A percentile compares a stretch with the other conserved stretches of the same genome.
Evolutionary conservation across 2,888 invertebrate genomes (phyloP).

Genomic region (Mythimna ferrago): DNA sequence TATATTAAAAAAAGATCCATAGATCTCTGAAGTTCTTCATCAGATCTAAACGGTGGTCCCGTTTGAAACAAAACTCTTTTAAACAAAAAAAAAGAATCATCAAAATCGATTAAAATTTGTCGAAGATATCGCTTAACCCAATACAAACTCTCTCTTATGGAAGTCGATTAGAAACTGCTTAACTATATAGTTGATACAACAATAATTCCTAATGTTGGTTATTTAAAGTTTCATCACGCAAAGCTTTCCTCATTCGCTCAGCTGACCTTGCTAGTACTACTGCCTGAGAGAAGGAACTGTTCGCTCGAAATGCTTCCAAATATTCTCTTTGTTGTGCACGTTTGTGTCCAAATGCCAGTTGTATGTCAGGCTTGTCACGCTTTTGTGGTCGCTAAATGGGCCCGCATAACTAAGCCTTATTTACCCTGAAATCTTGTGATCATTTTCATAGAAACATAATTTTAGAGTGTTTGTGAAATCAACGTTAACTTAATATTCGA

Average conservation of each 20-base stretch:
- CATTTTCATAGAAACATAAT: constrained; percentile 66
- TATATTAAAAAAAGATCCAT: no score
- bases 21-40: no score
- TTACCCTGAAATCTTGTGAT: constrained; percentile 67
- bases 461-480: constrained; percentile 62
- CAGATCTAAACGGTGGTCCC: no score
- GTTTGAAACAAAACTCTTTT: no score
- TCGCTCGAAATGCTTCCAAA: constrained; percentile 74
- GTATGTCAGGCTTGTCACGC: constrained; percentile 78
- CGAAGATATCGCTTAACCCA: no score
- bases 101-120: no score
- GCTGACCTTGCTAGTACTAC: constrained; percentile 73
- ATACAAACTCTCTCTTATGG: no score
- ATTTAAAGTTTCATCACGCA: constrained; percentile 50
- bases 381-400: constrained; percentile 61
- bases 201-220: constrained; percentile 25
- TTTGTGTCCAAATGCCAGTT: constrained; percentile 81
- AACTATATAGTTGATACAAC: not conserved
- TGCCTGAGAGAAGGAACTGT: constrained; percentile 73
- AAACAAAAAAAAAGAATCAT: no score
- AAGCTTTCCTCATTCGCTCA: constrained; percentile 60
- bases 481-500: constrained; percentile 16
- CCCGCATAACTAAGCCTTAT: constrained; percentile 52
- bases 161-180: not conserved
- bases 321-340: constrained; percentile 79